A percentile compares a stretch with the other conserved stretches of the same genome.
Conservation (phyloP, 2,888 invertebrate genomes). For the Callinectes sapidus region DNA sequence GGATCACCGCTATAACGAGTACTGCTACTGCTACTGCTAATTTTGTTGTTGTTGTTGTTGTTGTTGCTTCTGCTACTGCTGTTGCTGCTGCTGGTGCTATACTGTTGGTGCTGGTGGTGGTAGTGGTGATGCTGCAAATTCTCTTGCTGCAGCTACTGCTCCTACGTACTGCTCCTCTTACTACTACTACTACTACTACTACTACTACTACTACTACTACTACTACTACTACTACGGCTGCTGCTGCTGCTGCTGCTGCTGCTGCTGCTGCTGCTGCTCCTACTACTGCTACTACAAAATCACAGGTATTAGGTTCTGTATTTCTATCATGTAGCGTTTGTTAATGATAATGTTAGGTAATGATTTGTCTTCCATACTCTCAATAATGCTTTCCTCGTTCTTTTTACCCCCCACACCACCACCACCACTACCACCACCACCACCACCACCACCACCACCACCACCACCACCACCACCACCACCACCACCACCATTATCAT, state of each 20-base stretch:
- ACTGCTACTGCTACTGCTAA: background rate
- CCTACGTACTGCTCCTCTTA: background rate
- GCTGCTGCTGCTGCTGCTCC: background rate
- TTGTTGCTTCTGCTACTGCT: background rate
- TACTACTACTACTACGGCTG: background rate
- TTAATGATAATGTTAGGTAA: too few species aligned
- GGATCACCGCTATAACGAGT: too few species aligned
- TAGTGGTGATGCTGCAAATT: background rate
- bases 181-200: constrained; percentile 15
- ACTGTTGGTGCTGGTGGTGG: background rate
- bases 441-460: too few species aligned
- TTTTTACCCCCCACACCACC: too few species aligned
- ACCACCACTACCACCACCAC: too few species aligned
- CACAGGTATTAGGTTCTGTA: too few species aligned
- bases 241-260: background rate
- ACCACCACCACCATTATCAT: too few species aligned
- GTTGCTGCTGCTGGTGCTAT: background rate
- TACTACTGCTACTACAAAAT: too few species aligned
- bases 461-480: too few species aligned
- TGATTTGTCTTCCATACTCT: too few species aligned
- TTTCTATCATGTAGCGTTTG: too few species aligned
- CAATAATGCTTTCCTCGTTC: too few species aligned
- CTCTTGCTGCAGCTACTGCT: background rate
- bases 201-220: constrained; percentile 24
- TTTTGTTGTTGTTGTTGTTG: background rate